phyloP scores from a whole-genome alignment of 2,113 vertebrate genomes.

The Xenopus borealis region DNA sequence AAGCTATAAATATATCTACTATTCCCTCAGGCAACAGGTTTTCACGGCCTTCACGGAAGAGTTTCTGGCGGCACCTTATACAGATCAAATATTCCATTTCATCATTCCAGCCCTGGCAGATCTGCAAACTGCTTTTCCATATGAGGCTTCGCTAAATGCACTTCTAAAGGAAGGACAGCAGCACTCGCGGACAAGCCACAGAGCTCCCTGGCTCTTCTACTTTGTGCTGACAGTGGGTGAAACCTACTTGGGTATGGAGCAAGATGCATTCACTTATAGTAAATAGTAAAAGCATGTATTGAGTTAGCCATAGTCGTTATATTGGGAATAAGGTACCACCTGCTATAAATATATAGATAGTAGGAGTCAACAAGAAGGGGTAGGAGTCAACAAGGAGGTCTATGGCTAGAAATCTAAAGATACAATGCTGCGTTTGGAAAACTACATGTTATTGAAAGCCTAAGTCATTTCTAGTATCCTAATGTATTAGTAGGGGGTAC shows the following conservation, averaged over 20 bases:
- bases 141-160: slow-evolving; percentile 86
- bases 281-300: too few species aligned
- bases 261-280: background rate
- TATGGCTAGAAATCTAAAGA: too few species aligned
- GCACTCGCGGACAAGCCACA: slow-evolving; percentile 54
- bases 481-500: too few species aligned
- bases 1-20: slow-evolving; percentile 13
- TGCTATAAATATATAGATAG: too few species aligned
- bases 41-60: slow-evolving; percentile 91
- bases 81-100: slow-evolving; percentile 93
- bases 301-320: too few species aligned
- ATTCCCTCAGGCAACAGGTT: slow-evolving; percentile 80
- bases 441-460: too few species aligned
- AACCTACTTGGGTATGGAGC: slow-evolving; percentile 76
- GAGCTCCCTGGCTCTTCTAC: slow-evolving; percentile 90
- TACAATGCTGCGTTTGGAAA: too few species aligned
- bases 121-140: slow-evolving; percentile 76
- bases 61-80: slow-evolving; percentile 87
- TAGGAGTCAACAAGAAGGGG: too few species aligned
- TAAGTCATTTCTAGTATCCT: too few species aligned
- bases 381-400: too few species aligned
- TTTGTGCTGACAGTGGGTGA: slow-evolving; percentile 89
- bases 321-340: too few species aligned
- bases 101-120: slow-evolving; percentile 90
- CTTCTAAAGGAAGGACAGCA: slow-evolving; percentile 67